Percentiles rank a stretch among this genome's conserved stretches.
These are phyloP conservation scores for Addax nasomaculatus DNA, from an alignment of 2,113 vertebrate species.

Conservation along the genomic window DNA sequence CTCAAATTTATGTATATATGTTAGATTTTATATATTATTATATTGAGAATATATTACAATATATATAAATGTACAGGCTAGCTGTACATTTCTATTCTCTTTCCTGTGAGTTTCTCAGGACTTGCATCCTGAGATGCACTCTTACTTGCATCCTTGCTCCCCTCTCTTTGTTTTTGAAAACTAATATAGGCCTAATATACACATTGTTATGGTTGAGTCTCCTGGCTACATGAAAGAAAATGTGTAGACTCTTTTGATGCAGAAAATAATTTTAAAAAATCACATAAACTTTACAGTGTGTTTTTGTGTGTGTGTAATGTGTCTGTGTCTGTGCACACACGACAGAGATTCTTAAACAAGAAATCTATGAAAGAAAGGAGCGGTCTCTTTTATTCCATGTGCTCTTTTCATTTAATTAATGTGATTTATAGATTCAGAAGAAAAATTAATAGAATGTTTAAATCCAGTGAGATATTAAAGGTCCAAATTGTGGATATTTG, in stretches of 20 bases:
- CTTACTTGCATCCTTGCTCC: background rate
- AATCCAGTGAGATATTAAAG: constrained; percentile 35
- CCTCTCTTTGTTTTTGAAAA: background rate
- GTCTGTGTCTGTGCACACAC: background rate
- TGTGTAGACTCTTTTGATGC: background rate
- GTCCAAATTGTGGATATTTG: constrained; percentile 24
- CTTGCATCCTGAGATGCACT: background rate
- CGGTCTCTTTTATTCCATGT: background rate
- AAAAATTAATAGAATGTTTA: constrained; percentile 9
- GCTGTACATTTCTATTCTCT: background rate
- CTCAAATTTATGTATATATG: constrained; percentile 35
- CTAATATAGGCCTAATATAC: background rate
- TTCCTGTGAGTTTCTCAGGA: background rate
- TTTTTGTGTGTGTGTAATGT: background rate
- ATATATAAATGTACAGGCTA: background rate
- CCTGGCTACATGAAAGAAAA: background rate
- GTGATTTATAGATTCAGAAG: background rate
- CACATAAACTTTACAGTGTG: background rate
- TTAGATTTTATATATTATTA: constrained; percentile 43
- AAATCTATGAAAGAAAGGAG: background rate
- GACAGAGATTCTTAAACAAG: background rate
- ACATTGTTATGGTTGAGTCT: background rate
- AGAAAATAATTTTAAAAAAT: background rate
- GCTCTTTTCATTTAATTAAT: constrained; percentile 33
- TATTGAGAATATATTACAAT: background rate